phyloP scores from a whole-genome alignment of 2,797 vertebrate species.

The Brotula barbata region DNA sequence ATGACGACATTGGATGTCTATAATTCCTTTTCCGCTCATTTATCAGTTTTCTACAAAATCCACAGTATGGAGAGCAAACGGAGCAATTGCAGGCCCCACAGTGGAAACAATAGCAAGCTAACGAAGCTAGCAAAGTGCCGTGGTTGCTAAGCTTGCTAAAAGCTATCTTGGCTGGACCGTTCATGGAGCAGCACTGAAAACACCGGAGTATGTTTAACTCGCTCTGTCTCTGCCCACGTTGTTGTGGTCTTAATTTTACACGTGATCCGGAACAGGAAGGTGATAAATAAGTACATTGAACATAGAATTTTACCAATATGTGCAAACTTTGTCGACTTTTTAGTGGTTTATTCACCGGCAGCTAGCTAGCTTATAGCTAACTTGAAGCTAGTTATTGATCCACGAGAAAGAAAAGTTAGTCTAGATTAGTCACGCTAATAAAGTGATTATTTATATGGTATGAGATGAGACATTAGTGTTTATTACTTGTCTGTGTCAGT shows the following conservation, averaged over 20 bases:
- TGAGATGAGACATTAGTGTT: neutral
- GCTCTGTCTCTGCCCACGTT: slow-evolving; percentile 29
- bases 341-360: slow-evolving; percentile 29
- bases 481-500: slow-evolving; percentile 1
- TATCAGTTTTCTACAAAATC: slow-evolving; percentile 17
- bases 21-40: slow-evolving; percentile 32
- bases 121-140: slow-evolving; percentile 51
- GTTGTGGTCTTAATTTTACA: slow-evolving; percentile 39
- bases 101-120: slow-evolving; percentile 72
- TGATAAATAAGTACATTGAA: neutral
- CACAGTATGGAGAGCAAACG: slow-evolving; percentile 65
- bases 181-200: slow-evolving; percentile 51
- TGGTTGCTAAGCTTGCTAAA: slow-evolving; percentile 60
- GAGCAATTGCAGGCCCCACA: slow-evolving; percentile 70
- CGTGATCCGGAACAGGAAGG: slow-evolving; percentile 23
- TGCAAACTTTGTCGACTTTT: slow-evolving; percentile 59
- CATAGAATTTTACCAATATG: neutral
- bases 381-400: slow-evolving; percentile 45
- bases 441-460: slow-evolving; percentile 7
- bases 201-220: slow-evolving; percentile 55
- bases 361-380: slow-evolving; percentile 50
- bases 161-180: slow-evolving; percentile 33
- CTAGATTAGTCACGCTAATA: neutral
- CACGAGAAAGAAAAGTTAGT: slow-evolving; percentile 44
- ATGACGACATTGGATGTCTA: slow-evolving; percentile 48